These are phyloP conservation scores for Drosophila leonis DNA, from an alignment of 2,888 invertebrate genomes.

Conservation along the genomic window DNA sequence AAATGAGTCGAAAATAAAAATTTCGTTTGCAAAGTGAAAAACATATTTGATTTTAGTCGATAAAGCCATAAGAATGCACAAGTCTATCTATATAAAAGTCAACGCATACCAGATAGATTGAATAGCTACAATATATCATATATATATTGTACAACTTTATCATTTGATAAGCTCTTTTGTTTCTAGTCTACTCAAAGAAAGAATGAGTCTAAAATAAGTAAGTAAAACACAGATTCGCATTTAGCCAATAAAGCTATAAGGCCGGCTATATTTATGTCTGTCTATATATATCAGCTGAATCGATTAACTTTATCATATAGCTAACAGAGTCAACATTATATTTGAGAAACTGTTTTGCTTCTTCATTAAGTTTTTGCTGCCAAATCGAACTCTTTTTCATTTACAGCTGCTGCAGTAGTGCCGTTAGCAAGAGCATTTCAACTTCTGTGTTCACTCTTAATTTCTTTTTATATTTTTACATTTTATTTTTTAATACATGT, in stretches of 20 bases:
- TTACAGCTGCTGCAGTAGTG: not conserved
- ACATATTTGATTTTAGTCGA: not conserved
- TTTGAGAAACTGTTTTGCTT: not conserved
- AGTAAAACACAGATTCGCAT: no score
- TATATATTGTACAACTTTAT: no score
- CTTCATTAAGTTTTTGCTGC: not conserved
- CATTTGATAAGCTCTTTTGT: not conserved
- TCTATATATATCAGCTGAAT: not conserved
- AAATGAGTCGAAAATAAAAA: no score
- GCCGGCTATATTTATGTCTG: no score
- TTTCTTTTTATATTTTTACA: conserved; percentile 7
- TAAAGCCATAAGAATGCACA: not conserved
- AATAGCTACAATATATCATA: no score
- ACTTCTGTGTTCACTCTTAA: not conserved
- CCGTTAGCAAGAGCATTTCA: not conserved
- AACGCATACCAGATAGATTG: no score
- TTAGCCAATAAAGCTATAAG: no score
- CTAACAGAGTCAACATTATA: not conserved
- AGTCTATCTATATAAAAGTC: no score
- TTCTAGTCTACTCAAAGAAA: no score
- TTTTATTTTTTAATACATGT: conserved; percentile 32
- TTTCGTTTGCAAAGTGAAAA: no score
- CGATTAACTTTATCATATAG: not conserved
- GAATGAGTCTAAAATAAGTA: no score
- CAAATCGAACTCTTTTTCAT: not conserved